These are phyloP conservation scores for Melanerpes aurifrons DNA, from an alignment of 2,113 vertebrate species.

Conservation along the genomic window DNA sequence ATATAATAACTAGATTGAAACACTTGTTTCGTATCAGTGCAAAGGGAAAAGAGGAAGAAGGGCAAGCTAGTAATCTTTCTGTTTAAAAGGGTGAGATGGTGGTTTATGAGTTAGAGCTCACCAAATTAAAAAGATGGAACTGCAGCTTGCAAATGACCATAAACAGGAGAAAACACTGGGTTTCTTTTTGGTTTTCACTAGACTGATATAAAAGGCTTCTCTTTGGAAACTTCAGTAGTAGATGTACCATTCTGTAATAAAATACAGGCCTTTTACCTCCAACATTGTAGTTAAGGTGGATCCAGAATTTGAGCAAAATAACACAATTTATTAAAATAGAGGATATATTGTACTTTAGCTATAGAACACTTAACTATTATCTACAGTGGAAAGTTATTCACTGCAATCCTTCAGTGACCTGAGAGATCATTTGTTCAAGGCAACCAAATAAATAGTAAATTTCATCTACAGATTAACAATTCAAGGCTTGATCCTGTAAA, in stretches of 20 bases:
- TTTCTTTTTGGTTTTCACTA: not conserved
- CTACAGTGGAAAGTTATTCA: constrained; percentile 35
- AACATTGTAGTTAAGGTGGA: constrained; percentile 18
- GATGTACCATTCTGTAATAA: not conserved
- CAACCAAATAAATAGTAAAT: constrained; percentile 40
- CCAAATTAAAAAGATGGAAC: constrained; percentile 19
- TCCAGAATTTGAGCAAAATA: constrained; percentile 23
- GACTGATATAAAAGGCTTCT: not conserved
- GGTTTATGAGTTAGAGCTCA: constrained; percentile 33
- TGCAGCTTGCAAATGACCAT: constrained; percentile 12
- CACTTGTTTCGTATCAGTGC: not conserved
- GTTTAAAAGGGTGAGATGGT: not conserved
- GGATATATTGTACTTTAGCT: not conserved
- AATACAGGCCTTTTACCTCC: constrained; percentile 41
- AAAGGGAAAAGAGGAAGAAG: not conserved
- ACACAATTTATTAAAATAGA: constrained; percentile 23
- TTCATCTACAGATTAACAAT: constrained; percentile 27
- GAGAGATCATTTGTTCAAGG: constrained; percentile 26
- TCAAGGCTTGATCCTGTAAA: not conserved
- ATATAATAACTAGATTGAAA: not conserved
- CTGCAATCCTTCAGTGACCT: not conserved
- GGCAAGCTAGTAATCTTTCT: not conserved
- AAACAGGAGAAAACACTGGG: not conserved
- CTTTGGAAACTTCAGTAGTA: not conserved
- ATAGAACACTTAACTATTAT: not conserved